These are phyloP conservation scores for Laticauda colubrina DNA, from an alignment of 2,113 vertebrate genomes.

Conservation along the genomic window DNA sequence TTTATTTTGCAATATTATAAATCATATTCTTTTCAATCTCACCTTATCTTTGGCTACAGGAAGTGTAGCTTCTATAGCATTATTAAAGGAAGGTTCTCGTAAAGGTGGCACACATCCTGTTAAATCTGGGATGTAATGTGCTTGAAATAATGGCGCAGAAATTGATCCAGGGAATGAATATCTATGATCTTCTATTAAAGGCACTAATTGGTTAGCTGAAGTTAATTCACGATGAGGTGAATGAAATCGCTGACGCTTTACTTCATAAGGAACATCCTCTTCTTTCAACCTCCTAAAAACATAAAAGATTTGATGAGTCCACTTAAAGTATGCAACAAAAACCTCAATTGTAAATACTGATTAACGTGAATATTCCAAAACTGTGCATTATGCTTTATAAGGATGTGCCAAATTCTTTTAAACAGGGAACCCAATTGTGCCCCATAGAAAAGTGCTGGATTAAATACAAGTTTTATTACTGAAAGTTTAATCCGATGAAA, in stretches of 20 bases:
- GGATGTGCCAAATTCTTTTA: neutral
- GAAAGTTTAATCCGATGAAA: neutral
- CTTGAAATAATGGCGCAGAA: slow-evolving; percentile 37
- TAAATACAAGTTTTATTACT: fast-evolving
- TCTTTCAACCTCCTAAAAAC: slow-evolving; percentile 79
- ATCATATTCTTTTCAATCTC: slow-evolving; percentile 19
- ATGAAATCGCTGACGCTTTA: slow-evolving; percentile 80
- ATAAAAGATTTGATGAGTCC: neutral
- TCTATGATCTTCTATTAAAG: slow-evolving; percentile 62
- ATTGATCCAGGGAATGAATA: slow-evolving; percentile 39
- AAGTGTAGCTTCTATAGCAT: slow-evolving; percentile 50
- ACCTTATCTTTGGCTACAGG: slow-evolving; percentile 82
- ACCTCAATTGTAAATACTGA: neutral
- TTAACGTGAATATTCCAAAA: slow-evolving; percentile 15
- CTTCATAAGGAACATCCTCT: slow-evolving; percentile 52
- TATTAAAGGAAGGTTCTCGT: slow-evolving; percentile 57
- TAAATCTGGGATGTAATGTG: slow-evolving; percentile 40
- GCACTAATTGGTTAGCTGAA: slow-evolving; percentile 66
- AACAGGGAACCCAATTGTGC: neutral
- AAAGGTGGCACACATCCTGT: slow-evolving; percentile 55
- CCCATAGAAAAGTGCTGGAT: neutral
- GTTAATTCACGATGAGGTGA: slow-evolving; percentile 55
- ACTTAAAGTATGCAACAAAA: slow-evolving; percentile 4
- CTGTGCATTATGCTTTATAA: neutral
- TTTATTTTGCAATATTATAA: neutral